Percentiles rank a stretch among this genome's conserved stretches.
phyloP scores from a whole-genome alignment of 2,797 vertebrate species.

The Betta splendens region DNA sequence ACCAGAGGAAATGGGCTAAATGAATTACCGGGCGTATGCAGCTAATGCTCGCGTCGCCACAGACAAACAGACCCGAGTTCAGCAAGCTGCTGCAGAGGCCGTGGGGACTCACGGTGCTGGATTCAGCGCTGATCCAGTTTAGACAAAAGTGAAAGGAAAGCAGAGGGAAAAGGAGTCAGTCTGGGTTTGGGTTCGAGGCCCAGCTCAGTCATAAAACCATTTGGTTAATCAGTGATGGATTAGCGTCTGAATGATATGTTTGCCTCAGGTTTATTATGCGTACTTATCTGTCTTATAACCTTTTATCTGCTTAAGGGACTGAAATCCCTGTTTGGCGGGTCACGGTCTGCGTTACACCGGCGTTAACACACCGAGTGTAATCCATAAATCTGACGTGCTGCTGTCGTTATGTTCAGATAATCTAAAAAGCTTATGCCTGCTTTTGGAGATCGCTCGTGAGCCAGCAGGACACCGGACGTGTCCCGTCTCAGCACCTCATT shows the following conservation, averaged over 20 bases:
- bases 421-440: constrained; percentile 38
- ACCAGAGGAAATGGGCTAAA: constrained; percentile 48
- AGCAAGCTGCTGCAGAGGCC: background rate
- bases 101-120: background rate
- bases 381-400: constrained; percentile 54
- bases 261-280: constrained; percentile 4
- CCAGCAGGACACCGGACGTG: constrained; percentile 21
- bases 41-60: constrained; percentile 14
- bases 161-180: constrained; percentile 6
- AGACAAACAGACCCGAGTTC: constrained; percentile 6
- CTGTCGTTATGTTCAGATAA: constrained; percentile 66
- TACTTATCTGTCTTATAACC: constrained; percentile 8
- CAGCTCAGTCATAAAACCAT: constrained; percentile 23
- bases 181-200: constrained; percentile 33
- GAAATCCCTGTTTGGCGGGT: constrained; percentile 38
- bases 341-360: constrained; percentile 31
- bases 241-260: constrained; percentile 21
- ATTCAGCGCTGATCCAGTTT: background rate
- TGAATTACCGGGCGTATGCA: constrained; percentile 24
- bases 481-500: constrained; percentile 27
- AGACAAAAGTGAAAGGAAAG: constrained; percentile 23
- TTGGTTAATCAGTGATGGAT: constrained; percentile 38
- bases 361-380: constrained; percentile 40
- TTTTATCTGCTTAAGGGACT: constrained; percentile 44
- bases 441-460: constrained; percentile 44